Base-by-base conservation (phyloP, 2,113 vertebrate genomes). In the Odocoileus virginianus region DNA sequence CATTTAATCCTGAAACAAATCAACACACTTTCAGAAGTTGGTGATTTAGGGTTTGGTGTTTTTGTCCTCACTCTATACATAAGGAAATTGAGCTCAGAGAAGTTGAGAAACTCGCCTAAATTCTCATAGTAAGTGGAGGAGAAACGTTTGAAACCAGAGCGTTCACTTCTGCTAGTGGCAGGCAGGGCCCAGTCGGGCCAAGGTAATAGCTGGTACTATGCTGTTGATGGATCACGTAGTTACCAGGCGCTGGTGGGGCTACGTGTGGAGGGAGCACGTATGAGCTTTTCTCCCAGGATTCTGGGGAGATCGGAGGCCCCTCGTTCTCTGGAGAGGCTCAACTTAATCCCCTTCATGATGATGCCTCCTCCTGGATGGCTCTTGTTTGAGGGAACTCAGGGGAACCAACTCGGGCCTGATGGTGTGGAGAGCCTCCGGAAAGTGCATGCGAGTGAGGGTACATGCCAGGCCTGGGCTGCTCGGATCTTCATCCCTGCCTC, bases 391-490 rank as follows among this genome's bases (percentile, higher is more conserved):
- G 58, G 40, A 40, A 40, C 40, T 54, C 71, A 27, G 2, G 6
- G 57, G 21, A n/a, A 4, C 47, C 8, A 1, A 36, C 3, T 4
- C 11, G 3, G 27, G 40, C 30, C 9, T 27, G 45, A 30, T 8
- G 36, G 17, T 17, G 15, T 3, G 33, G 60, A 12, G 23, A 0
- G 0, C 57, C 10, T 25, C 25, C 5, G 1, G 27, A 27, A 2
- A 7, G 47, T 0, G 0, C 7, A 1, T 2, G 3, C 0, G 27
- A 0, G 0, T 5, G 30, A 60, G 6, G 30, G 36, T 1, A 12
- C 5, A 0, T 1, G 11, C n/a, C 83, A 3, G 33, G 10, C 45
- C 57, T 33, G 43, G 36, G 76, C 67, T 21, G 45, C 50, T 21
- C 0, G 0, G 5, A 3, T 30, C 43, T 45, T 23, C 19, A 16